Conservation (phyloP, 2,797 vertebrate species). For the Odontamblyopus rebecca region DNA sequence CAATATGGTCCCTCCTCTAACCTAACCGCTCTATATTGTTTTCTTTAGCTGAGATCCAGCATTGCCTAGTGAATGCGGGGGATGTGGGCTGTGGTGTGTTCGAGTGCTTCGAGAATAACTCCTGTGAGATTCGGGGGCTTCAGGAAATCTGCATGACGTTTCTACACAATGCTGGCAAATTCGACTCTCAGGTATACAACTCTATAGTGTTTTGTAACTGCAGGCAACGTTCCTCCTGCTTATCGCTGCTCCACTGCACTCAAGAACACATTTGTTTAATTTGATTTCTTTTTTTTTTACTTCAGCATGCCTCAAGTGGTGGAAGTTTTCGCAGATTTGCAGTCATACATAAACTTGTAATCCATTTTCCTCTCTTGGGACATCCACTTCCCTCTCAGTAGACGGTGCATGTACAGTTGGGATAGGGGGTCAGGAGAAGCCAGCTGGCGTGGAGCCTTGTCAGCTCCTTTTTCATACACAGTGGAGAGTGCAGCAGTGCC, state of each 20-base stretch:
- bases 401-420: slow-evolving; percentile 55
- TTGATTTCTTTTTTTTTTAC: slow-evolving; percentile 4
- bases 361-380: slow-evolving; percentile 50
- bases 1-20: slow-evolving; percentile 57
- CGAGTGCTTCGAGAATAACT: slow-evolving; percentile 99
- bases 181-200: slow-evolving; percentile 95
- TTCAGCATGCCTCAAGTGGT: slow-evolving; percentile 19
- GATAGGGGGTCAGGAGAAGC: slow-evolving; percentile 38
- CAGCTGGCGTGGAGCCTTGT: slow-evolving; percentile 62
- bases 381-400: slow-evolving; percentile 43
- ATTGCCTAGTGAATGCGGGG: slow-evolving; percentile 96
- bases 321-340: slow-evolving; percentile 26
- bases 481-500: slow-evolving; percentile 53
- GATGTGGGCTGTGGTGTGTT: slow-evolving; percentile 98
- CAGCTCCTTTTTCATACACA: slow-evolving; percentile 69
- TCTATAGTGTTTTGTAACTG: slow-evolving; percentile 19
- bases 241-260: slow-evolving; percentile 28
- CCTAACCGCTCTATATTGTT: slow-evolving; percentile 23
- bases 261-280: slow-evolving; percentile 32
- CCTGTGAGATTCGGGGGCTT: slow-evolving; percentile 96
- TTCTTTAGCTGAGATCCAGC: slow-evolving; percentile 92
- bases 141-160: slow-evolving; percentile 99
- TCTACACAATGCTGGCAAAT: slow-evolving; percentile 99
- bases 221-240: slow-evolving; percentile 46
- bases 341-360: slow-evolving; percentile 28